These are phyloP conservation scores for Spodoptera frugiperda DNA, from an alignment of 1,140 invertebrate genomes.

Conservation along the genomic window DNA sequence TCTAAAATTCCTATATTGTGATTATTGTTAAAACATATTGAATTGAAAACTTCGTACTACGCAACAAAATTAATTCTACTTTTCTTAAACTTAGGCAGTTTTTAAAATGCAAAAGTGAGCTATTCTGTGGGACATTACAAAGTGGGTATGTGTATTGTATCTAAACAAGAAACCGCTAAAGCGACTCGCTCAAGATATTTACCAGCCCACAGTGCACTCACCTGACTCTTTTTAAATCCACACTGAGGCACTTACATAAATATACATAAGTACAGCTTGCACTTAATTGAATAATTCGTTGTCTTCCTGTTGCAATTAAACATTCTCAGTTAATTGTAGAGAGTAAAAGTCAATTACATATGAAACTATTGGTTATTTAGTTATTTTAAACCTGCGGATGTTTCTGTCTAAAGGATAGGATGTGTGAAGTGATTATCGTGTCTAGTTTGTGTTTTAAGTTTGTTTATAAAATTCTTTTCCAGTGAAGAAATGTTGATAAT, in stretches of 20 bases:
- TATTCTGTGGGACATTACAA: too few relatives aligned
- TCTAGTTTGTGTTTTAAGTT: not conserved
- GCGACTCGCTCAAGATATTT: too few relatives aligned
- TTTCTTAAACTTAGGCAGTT: too few relatives aligned
- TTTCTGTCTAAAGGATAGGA: slow-evolving; percentile 7
- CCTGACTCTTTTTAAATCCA: too few relatives aligned
- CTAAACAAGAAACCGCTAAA: too few relatives aligned
- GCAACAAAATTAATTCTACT: too few relatives aligned
- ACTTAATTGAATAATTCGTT: slow-evolving; percentile 69
- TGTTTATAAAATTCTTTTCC: not conserved
- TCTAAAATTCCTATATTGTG: too few relatives aligned
- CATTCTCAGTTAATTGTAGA: slow-evolving; percentile 66
- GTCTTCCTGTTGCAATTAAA: slow-evolving; percentile 67
- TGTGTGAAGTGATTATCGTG: slow-evolving; percentile 13
- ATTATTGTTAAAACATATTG: too few relatives aligned
- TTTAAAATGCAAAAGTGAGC: not conserved
- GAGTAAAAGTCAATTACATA: slow-evolving; percentile 73
- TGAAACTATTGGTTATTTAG: slow-evolving; percentile 40
- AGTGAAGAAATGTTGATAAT: not conserved
- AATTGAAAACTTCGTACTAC: too few relatives aligned
- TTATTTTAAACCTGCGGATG: slow-evolving; percentile 45
- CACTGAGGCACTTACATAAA: too few relatives aligned
- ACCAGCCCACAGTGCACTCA: too few relatives aligned
- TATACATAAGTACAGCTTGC: not conserved
- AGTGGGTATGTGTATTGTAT: too few relatives aligned